Evolutionary conservation across 92 coral and sea anemone genomes (phyloP), one percentile per base, ranked within the genome.

Genomic region (Montipora capitata): DNA sequence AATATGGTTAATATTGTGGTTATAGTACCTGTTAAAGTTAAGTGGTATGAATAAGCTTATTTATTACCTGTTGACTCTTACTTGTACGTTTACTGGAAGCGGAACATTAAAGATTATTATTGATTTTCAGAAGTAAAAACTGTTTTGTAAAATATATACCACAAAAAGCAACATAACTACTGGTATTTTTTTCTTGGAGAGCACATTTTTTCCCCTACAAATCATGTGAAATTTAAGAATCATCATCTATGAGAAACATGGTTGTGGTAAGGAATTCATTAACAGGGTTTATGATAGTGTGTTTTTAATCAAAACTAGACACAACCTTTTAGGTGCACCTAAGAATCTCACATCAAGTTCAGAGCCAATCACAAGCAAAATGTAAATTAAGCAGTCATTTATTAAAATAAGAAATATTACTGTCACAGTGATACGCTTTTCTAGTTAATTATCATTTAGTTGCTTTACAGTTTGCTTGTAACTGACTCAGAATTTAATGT

Each of bases 11-110:
- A 48, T 48, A 10, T 48, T 27, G 35, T 27, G n/a, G n/a, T 48
- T 3, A 10, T 48, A 10, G 27, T 43, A 83, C 87, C 87, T 83
- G 87, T 59, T 59, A 8, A 6, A 17, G 57, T 72, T 59, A 69
- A 70, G 63, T 49, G 76, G 76, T 45, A 11, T 40, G 67, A 82
- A 68, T 38, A 15, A 52, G n/a, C 17, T 15, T 58, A 63, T 43
- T 18, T 15, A 49, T 35, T 49, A 68, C 85, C 74, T 68, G 85
- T 43, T 54, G 39, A 11, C 4, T 35, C 52, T 52, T 81, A 10
- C 27, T 5, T 48, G 52, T 48, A 27, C 35, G 35, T 27, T 27
- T 27, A 48, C 52, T 48, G 52, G 52, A 5, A 48, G 6, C 62
- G 16, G 6, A 67, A 40, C 38, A 67, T 40, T 38, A 81, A 81